These are phyloP conservation scores for Hiodon tergisus DNA, from an alignment of 2,113 vertebrate genomes.

Conservation along the genomic window DNA sequence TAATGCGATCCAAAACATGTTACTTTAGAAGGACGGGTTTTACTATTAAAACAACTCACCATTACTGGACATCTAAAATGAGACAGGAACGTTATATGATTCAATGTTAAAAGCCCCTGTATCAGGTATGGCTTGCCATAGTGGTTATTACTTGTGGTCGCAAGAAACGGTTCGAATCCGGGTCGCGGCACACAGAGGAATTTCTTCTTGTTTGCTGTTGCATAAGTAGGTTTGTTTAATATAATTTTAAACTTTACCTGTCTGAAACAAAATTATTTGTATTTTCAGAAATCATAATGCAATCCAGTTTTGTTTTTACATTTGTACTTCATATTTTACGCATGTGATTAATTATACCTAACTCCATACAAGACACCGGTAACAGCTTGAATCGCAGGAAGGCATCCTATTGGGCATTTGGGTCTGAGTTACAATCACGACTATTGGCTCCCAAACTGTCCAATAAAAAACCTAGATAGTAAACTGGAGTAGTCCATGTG, in stretches of 20 bases:
- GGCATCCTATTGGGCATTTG: constrained; percentile 4
- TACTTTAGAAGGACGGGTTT: too few relatives aligned
- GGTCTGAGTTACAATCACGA: not conserved
- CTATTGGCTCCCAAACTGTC: not conserved
- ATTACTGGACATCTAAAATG: too few relatives aligned
- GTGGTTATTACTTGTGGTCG: not conserved
- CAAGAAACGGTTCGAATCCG: not conserved
- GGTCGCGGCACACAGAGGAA: not conserved
- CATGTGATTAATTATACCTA: too few relatives aligned
- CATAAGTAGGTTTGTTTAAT: not conserved
- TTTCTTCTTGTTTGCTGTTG: too few relatives aligned
- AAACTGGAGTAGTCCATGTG: not conserved
- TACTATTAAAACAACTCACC: too few relatives aligned
- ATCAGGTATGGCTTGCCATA: not conserved
- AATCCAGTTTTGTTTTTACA: not conserved
- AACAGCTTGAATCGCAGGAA: not conserved
- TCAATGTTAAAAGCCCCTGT: too few relatives aligned
- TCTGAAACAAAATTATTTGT: not conserved
- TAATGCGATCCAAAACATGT: too few relatives aligned
- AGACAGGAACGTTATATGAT: too few relatives aligned
- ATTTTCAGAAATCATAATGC: not conserved
- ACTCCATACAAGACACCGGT: too few relatives aligned
- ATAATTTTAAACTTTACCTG: not conserved
- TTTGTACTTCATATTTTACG: not conserved
- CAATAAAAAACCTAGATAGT: not conserved